Percentiles rank a stretch among this genome's conserved stretches.
phyloP scores from a whole-genome alignment of 2,797 vertebrate genomes.

The Gymnodraco acuticeps region DNA sequence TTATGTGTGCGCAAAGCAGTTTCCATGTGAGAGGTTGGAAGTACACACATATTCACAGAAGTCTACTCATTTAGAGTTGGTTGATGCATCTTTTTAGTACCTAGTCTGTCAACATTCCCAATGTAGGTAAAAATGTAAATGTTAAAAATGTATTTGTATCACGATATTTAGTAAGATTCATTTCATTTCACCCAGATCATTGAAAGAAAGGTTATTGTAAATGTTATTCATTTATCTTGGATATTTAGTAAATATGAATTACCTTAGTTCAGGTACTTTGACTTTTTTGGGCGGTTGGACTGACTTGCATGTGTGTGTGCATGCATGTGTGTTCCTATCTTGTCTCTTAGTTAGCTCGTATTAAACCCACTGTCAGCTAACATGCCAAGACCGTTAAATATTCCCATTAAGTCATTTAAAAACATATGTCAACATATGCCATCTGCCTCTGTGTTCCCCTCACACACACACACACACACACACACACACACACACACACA shows the following conservation, averaged over 20 bases:
- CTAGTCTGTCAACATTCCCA: no score
- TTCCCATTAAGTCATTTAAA: conserved; percentile 69
- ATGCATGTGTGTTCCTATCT: conserved; percentile 26
- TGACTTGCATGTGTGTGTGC: background rate
- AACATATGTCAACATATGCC: conserved; percentile 59
- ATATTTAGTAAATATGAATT: no score
- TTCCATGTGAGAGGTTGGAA: background rate
- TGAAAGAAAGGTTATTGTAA: no score
- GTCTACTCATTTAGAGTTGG: background rate
- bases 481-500: background rate
- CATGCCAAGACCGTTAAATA: conserved; percentile 52
- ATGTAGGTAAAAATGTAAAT: no score
- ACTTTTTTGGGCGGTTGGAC: background rate
- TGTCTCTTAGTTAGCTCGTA: conserved; percentile 59
- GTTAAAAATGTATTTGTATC: no score
- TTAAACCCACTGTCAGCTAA: conserved; percentile 72
- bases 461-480: conserved; percentile 15
- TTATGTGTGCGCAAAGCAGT: background rate
- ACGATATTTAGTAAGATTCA: no score
- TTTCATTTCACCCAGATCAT: no score
- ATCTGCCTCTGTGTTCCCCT: conserved; percentile 29
- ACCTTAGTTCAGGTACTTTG: no score
- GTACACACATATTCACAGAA: no score
- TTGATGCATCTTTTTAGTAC: no score
- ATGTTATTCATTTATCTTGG: no score